Percentiles rank a stretch among this genome's conserved stretches.
Conservation (phyloP, 2,797 vertebrate species). For the Leontocebus nigricollis region DNA sequence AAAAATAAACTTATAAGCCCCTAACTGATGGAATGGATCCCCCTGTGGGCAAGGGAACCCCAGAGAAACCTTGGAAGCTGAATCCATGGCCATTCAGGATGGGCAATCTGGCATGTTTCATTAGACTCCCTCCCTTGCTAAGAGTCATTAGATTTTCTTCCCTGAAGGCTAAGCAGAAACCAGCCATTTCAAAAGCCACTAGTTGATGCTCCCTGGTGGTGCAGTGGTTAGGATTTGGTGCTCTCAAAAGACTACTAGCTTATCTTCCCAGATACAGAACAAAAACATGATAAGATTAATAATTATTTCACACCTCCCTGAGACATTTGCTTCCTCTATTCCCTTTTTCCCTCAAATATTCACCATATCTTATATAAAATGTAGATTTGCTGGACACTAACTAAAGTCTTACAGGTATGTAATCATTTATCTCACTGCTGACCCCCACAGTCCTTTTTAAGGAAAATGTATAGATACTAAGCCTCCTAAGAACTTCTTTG, state of each 20-base stretch:
- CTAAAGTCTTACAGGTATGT: not conserved
- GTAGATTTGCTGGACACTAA: not conserved
- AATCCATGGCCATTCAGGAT: not conserved
- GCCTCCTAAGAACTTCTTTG: not conserved
- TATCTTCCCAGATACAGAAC: not conserved
- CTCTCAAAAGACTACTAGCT: not conserved
- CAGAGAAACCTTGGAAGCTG: not conserved
- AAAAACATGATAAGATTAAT: not conserved
- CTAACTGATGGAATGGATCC: not conserved
- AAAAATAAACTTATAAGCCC: not conserved
- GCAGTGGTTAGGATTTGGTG: not conserved
- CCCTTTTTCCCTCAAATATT: not conserved
- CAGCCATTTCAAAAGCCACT: not conserved
- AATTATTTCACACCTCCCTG: not conserved
- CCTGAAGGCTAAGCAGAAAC: not conserved
- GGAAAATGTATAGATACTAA: not conserved
- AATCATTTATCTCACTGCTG: not conserved
- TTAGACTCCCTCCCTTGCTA: not conserved
- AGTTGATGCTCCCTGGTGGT: not conserved
- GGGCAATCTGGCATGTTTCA: not conserved
- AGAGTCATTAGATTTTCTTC: not conserved
- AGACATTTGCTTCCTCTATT: not conserved
- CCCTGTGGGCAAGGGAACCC: not conserved
- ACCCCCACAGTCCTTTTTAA: not conserved
- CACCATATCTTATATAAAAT: not conserved